Percentiles rank a stretch among this genome's conserved stretches.
These are phyloP conservation scores for Gopherus evgoodei DNA, from an alignment of 2,113 vertebrate genomes.

Conservation along the genomic window DNA sequence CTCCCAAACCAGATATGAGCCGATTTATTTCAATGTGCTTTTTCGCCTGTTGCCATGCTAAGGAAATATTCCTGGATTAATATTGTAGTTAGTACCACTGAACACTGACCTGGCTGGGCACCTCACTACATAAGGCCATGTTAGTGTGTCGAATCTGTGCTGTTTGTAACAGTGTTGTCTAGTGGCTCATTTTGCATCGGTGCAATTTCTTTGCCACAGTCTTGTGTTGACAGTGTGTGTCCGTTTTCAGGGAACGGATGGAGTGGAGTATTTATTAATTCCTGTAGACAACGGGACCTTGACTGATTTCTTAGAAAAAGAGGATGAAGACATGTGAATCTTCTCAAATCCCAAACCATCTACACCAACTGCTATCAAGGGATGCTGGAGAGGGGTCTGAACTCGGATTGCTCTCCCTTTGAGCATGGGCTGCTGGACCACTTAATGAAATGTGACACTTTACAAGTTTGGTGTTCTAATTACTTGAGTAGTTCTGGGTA, in stretches of 20 bases:
- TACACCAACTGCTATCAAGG: neutral
- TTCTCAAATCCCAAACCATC: neutral
- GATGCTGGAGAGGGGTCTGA: constrained; percentile 13
- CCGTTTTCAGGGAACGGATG: constrained; percentile 89
- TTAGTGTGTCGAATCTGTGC: neutral
- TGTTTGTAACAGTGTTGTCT: neutral
- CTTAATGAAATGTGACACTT: constrained; percentile 1
- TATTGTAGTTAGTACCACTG: neutral
- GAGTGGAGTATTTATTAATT: constrained; percentile 93
- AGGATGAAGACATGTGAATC: constrained; percentile 80
- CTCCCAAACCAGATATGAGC: neutral
- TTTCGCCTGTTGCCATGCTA: neutral
- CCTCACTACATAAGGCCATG: neutral
- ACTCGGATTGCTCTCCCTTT: neutral
- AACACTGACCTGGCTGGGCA: neutral
- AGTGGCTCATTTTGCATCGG: neutral
- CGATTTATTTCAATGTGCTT: neutral
- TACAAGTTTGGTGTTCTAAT: neutral
- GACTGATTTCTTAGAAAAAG: constrained; percentile 91
- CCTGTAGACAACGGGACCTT: constrained; percentile 89
- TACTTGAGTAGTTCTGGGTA: constrained; percentile 33
- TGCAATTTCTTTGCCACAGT: neutral
- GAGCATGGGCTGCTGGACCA: constrained; percentile 41
- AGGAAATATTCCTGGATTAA: neutral
- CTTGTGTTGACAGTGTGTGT: constrained; percentile 27